phyloP scores from a whole-genome alignment of 2,113 vertebrate genomes.

The Protomyctophum bolini region DNA sequence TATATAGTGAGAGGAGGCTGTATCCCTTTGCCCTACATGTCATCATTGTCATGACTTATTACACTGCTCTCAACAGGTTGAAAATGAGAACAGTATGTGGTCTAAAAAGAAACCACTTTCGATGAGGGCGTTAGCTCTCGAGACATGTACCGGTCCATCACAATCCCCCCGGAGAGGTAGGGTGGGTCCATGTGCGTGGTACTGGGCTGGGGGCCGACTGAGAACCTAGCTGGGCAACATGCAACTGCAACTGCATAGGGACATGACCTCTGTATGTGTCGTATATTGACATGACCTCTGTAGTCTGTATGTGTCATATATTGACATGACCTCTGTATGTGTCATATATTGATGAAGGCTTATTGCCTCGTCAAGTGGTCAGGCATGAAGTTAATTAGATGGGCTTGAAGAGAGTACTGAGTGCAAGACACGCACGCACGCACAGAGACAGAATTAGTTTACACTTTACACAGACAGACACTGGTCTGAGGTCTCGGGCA shows the following conservation, averaged over 20 bases:
- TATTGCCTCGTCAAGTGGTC: constrained; percentile 38
- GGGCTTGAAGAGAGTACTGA: constrained; percentile 9
- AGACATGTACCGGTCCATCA: constrained; percentile 15
- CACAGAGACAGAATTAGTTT: constrained; percentile 9
- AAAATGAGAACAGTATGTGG: background rate
- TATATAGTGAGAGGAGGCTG: background rate
- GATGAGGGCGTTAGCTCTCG: background rate
- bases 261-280: background rate
- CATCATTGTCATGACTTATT: background rate
- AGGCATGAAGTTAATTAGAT: constrained; percentile 40
- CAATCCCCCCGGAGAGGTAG: constrained; percentile 4
- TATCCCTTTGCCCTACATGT: background rate
- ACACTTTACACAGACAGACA: constrained; percentile 30
- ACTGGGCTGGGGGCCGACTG: background rate
- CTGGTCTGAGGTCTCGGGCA: constrained; percentile 18
- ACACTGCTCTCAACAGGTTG: background rate
- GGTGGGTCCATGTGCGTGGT: constrained; percentile 11
- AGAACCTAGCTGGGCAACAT: constrained; percentile 10
- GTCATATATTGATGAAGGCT: constrained; percentile 53
- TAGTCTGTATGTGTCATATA: constrained; percentile 53
- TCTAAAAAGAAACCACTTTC: background rate
- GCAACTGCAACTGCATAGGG: background rate
- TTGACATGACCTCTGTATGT: constrained; percentile 28
- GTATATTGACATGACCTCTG: too few species aligned
- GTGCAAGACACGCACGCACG: background rate